These are phyloP conservation scores for Abrostola triplasia DNA, from an alignment of 2,888 invertebrate species.

Conservation along the genomic window DNA sequence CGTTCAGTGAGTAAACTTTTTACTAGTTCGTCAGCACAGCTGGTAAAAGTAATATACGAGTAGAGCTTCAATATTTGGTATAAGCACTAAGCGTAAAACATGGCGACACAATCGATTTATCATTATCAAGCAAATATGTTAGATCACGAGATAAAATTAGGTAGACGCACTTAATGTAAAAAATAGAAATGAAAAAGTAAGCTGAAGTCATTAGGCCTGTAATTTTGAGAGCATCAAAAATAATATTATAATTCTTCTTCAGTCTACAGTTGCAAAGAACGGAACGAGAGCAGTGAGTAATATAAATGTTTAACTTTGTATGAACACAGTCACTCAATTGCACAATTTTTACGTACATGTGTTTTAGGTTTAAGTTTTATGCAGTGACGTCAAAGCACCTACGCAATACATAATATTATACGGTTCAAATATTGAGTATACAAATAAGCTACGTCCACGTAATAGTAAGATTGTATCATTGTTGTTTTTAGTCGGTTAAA, in stretches of 20 bases:
- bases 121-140: slow-evolving; percentile 48
- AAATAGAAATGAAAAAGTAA: slow-evolving; percentile 24
- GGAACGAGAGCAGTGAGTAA: slow-evolving; percentile 85
- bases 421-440: slow-evolving; percentile 18
- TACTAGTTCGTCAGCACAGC: slow-evolving; percentile 46
- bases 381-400: slow-evolving; percentile 33
- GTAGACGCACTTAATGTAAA: slow-evolving; percentile 60
- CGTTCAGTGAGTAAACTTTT: slow-evolving; percentile 48
- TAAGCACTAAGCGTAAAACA: slow-evolving; percentile 47
- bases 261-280: slow-evolving; percentile 81
- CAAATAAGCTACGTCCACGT: slow-evolving; percentile 20
- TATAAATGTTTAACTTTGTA: slow-evolving; percentile 56
- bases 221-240: slow-evolving; percentile 46
- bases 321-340: slow-evolving; percentile 56
- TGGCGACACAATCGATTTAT: slow-evolving; percentile 44
- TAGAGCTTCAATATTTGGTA: slow-evolving; percentile 53
- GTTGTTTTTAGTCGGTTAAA: slow-evolving; percentile 85
- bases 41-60: slow-evolving; percentile 47
- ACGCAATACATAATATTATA: slow-evolving; percentile 8
- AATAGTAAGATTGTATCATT: slow-evolving; percentile 58
- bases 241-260: slow-evolving; percentile 72
- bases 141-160: slow-evolving; percentile 44
- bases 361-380: slow-evolving; percentile 36
- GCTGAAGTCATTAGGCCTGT: slow-evolving; percentile 17
- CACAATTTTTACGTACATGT: slow-evolving; percentile 53